phyloP scores from a whole-genome alignment of 2,888 invertebrate species.

The Exocentrus adspersus region DNA sequence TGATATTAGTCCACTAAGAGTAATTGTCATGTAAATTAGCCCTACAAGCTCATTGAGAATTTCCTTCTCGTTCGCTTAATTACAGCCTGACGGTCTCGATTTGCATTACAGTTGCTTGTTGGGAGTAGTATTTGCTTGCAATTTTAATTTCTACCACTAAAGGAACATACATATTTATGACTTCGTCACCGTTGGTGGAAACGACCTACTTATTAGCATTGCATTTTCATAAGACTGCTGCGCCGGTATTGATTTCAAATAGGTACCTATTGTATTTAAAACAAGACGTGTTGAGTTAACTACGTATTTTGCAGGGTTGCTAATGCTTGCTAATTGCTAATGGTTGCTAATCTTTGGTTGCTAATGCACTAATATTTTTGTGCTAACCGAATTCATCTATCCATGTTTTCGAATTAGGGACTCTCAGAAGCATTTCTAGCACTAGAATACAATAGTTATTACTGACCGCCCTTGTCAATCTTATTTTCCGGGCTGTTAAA shows the following conservation, averaged over 20 bases:
- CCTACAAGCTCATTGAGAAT: constrained; percentile 15
- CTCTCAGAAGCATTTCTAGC: background rate
- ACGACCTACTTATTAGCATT: background rate
- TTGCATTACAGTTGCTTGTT: constrained; percentile 16
- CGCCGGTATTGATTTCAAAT: background rate
- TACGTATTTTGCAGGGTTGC: no score
- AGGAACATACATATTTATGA: background rate
- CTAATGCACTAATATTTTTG: no score
- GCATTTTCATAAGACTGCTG: background rate
- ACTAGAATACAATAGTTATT: background rate
- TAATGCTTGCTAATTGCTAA: no score
- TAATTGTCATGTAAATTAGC: constrained; percentile 27
- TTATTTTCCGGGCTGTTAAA: background rate
- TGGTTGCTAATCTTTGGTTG: no score
- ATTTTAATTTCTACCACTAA: constrained; percentile 3
- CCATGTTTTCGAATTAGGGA: no score
- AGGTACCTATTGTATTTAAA: background rate
- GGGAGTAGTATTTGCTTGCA: constrained; percentile 14
- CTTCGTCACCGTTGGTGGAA: background rate
- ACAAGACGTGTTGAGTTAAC: no score
- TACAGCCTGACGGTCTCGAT: constrained; percentile 10
- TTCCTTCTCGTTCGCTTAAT: constrained; percentile 23
- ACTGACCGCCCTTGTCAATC: background rate
- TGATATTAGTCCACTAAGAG: constrained; percentile 17
- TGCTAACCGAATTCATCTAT: no score